Base-by-base conservation (phyloP, 1,140 invertebrate species). In the Heliconius hermathena region DNA sequence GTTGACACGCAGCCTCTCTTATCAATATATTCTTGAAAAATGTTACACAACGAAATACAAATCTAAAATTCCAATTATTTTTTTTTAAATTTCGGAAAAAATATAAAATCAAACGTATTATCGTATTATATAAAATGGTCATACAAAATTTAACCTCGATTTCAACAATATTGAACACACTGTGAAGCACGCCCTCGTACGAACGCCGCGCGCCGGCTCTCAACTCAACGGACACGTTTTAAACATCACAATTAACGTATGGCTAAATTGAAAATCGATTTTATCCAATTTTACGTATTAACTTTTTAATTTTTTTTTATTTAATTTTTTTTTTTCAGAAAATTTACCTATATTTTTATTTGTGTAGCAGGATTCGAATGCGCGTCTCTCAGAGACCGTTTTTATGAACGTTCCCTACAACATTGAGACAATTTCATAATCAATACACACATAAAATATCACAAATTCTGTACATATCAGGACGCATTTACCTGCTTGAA, bases 241-340 rank as follows among this genome's bases (percentile, higher is more conserved):
- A 66, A 66, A 66, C 26, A 66, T 66, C 60, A 66, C 60, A 66
- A 66, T 66, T 66, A 66, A 66, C 26, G 60, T 66, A 66, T 66
- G 2, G 11, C 1, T 29, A 66, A 66, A 66, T 29, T 29, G 60
- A 66, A 66, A 66, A 66, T 66, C 60, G 60, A 66, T 26, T 66
- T 66, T 66, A 66, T 66, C 26, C 26, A 29, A 11, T 66, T 66
- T 11, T 26, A 66, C 60, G 60, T 66, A 26, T 66, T 22, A 3
- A 33, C 4, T 18, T n/a, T 4, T 18, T 16, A 9, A 54, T 54
- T 8, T 54, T 8, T 20, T 20, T 20, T 54, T 8, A 1, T 54
- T 54, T n/a, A 16, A 13, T 3, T 41, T 41, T 41, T 41, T 41
- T 41, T 41, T 41, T 29, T 46, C 29, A 29, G 29, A 29, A 3